Base-by-base conservation (phyloP, 2,113 vertebrate genomes). In the Seriola rivoliana region DNA sequence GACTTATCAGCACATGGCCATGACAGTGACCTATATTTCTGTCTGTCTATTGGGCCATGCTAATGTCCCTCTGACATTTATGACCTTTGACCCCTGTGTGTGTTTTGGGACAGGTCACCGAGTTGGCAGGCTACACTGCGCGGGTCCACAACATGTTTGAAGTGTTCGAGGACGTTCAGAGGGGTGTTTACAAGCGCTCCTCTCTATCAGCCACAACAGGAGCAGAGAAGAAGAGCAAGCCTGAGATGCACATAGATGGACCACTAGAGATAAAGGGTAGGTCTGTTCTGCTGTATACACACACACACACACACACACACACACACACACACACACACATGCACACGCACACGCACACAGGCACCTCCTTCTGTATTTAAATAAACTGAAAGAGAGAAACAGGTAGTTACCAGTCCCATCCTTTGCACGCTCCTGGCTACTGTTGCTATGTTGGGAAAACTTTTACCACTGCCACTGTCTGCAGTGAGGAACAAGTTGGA, bases 151-250 rank as follows among this genome's bases (percentile, higher is more conserved):
- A 97, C 89, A 98, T 99, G 98, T 97, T 99, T 80, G 91, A 92
- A 63, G 98, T 99, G 83, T 99, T 99, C 46, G 96, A 97, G 42
- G 98, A 99, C 82, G 98, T 99, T 38, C 98, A 97, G 90, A 96
- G 89, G 85, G 98, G 98, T 14, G 92, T 98, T 89, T 99, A 99
- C 94, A 99, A 97, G 90, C 97, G 97, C 84, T 94, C 95, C 8
- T 85, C 95, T 38, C 80, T 96, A 44, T 90, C 95, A 38, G 90
- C 94, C 62, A 92, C 86, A 1, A 32, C 92, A 16, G 94, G 93
- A 76, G 93, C 71, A 4, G 93, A 92, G 83, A 96, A 92, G 86
- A 96, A 90, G 86, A 93, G 80, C 86, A 95, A 93, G 75, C 78
- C 91, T 42, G 95, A 93, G 72, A 91, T 96, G 79, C 95, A 95